These are phyloP conservation scores for Epinotia demarniana DNA, from an alignment of 2,888 invertebrate species.

Conservation along the genomic window DNA sequence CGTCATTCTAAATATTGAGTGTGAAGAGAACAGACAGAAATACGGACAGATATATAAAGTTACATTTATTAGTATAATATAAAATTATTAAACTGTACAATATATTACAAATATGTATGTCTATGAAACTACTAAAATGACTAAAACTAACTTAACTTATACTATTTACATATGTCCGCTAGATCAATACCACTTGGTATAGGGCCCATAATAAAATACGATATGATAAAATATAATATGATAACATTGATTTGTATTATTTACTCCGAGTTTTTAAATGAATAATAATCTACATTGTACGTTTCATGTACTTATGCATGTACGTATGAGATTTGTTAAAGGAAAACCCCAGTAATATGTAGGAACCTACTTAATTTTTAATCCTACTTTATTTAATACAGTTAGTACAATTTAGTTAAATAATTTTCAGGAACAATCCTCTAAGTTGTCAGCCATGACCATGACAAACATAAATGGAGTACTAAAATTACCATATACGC, in stretches of 20 bases:
- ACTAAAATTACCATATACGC: slow-evolving; percentile 3
- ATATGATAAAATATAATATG: too few species aligned
- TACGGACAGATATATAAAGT: not conserved
- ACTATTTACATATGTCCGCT: too few species aligned
- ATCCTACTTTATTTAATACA: not conserved
- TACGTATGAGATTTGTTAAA: not conserved
- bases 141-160: too few species aligned
- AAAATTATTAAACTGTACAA: too few species aligned
- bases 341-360: not conserved
- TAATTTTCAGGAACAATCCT: not conserved
- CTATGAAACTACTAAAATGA: too few species aligned
- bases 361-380: not conserved
- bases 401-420: not conserved
- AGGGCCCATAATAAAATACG: too few species aligned
- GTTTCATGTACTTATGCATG: not conserved
- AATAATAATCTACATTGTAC: not conserved
- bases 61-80: not conserved
- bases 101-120: too few species aligned
- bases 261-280: not conserved
- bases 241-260: too few species aligned
- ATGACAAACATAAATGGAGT: not conserved
- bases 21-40: too few species aligned
- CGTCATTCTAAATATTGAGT: too few species aligned
- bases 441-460: not conserved
- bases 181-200: too few species aligned